These are phyloP conservation scores for Craterocephalus amniculus DNA, from an alignment of 2,797 vertebrate species.

Conservation along the genomic window DNA sequence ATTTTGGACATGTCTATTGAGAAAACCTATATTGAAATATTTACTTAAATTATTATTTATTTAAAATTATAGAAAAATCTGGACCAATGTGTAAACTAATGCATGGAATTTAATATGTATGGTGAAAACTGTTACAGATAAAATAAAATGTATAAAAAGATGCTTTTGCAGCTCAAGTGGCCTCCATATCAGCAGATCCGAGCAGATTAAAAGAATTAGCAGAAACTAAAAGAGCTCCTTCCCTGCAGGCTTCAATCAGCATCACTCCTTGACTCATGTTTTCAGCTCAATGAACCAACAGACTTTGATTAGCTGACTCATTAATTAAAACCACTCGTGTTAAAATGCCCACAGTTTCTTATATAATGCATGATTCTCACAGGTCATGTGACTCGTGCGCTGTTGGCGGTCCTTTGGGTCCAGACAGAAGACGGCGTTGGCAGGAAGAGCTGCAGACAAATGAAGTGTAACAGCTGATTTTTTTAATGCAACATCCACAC, in stretches of 20 bases:
- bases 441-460: constrained; percentile 46
- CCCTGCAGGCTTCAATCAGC: constrained; percentile 3
- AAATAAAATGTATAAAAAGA: no score
- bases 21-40: no score
- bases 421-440: constrained; percentile 61
- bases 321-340: not conserved
- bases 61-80: no score
- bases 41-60: no score
- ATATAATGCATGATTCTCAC: constrained; percentile 48
- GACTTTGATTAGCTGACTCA: constrained; percentile 2
- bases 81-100: no score
- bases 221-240: not conserved
- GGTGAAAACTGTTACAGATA: no score
- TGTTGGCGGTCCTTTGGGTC: constrained; percentile 56
- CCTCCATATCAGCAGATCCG: not conserved
- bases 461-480: not conserved
- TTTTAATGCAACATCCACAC: not conserved
- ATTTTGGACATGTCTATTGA: no score
- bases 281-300: not conserved
- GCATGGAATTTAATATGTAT: no score
- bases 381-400: constrained; percentile 43
- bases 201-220: not conserved
- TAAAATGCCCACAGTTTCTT: not conserved
- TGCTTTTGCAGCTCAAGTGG: no score
- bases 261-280: not conserved